phyloP scores from a whole-genome alignment of 2,888 invertebrate species.

The Thelaira solivaga region DNA sequence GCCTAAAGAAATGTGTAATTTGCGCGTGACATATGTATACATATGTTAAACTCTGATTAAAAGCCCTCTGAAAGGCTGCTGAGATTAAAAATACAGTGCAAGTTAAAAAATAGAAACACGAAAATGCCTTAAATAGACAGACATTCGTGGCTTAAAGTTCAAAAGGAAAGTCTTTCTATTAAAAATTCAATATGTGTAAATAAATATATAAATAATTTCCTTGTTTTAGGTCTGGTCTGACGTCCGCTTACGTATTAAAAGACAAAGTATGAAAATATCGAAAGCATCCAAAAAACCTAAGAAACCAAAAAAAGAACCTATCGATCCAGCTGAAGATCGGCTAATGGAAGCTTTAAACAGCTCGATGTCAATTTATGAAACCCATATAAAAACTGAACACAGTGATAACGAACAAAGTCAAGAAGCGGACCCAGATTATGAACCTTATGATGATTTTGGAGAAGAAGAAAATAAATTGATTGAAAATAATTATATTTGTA shows the following conservation, averaged over 20 bases:
- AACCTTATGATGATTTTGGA: constrained; percentile 3
- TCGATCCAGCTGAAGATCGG: constrained; percentile 46
- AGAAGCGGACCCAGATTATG: neutral
- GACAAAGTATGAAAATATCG: constrained; percentile 15
- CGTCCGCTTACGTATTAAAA: constrained; percentile 53
- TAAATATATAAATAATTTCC: constrained; percentile 17
- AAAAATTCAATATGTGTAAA: neutral
- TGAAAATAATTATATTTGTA: neutral
- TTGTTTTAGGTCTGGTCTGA: constrained; percentile 58
- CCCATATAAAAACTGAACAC: constrained; percentile 1
- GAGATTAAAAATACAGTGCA: too few species aligned
- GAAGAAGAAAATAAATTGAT: neutral
- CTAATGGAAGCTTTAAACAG: constrained; percentile 49
- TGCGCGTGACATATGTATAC: too few species aligned
- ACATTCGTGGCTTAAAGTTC: neutral
- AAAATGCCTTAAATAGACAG: too few species aligned
- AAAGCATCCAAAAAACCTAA: constrained; percentile 16
- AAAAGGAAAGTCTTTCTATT: constrained; percentile 1
- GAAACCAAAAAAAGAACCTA: constrained; percentile 13
- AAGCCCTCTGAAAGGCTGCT: too few species aligned
- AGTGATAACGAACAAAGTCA: neutral
- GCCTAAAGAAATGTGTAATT: too few species aligned
- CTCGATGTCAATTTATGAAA: constrained; percentile 46
- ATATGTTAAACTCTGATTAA: too few species aligned
- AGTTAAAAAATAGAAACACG: too few species aligned